Evolutionary conservation across 2,888 invertebrate genomes (phyloP).

Genomic region (Amphipoea oculea): DNA sequence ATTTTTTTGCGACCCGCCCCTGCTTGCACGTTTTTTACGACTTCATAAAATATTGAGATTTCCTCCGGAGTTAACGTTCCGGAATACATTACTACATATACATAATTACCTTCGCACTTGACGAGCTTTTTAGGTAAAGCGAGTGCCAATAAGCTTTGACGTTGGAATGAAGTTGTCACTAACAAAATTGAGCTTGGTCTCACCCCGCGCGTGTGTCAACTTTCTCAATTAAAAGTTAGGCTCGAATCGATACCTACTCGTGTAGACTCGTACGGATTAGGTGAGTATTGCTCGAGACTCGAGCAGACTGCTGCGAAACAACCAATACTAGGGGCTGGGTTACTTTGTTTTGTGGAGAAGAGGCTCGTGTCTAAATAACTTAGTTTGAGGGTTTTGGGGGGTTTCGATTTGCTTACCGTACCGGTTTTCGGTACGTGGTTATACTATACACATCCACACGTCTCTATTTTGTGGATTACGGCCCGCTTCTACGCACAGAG

Average conservation of each 20-base stretch:
- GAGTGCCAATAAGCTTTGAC: conserved; percentile 27
- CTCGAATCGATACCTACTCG: conserved; percentile 42
- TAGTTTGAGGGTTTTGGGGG: background rate
- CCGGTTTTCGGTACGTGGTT: background rate
- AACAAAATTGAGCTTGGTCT: conserved; percentile 41
- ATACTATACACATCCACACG: background rate
- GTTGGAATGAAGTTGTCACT: conserved; percentile 41
- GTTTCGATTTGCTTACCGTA: background rate
- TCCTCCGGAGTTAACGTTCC: too few relatives aligned
- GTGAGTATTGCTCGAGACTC: conserved; percentile 1
- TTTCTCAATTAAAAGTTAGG: conserved; percentile 63
- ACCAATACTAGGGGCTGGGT: background rate
- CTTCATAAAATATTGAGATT: too few relatives aligned
- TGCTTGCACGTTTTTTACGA: too few relatives aligned
- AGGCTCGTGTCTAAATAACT: too few relatives aligned
- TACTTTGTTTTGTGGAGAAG: background rate
- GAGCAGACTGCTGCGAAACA: background rate
- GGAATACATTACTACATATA: too few relatives aligned
- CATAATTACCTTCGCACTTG: background rate
- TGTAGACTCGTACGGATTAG: conserved; percentile 11
- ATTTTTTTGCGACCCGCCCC: too few relatives aligned
- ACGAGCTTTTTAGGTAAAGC: conserved; percentile 3
- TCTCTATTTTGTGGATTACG: background rate
- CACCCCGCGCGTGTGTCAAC: conserved; percentile 52
- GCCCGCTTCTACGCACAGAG: background rate